phyloP scores from a whole-genome alignment of 1,140 invertebrate genomes.

The Macrostomum lignano region DNA sequence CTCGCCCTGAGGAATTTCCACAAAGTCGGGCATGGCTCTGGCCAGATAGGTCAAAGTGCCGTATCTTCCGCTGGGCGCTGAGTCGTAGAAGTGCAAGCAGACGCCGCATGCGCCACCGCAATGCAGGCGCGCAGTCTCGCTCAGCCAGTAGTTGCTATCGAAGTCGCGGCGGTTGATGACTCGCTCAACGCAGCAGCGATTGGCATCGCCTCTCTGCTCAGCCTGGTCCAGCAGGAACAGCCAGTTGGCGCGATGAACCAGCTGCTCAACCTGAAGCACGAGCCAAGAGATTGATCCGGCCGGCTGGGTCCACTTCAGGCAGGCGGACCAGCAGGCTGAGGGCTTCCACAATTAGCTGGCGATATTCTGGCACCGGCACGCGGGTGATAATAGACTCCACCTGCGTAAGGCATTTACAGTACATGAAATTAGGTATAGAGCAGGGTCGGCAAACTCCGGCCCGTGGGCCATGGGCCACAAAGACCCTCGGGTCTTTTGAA shows the following conservation, averaged over 20 bases:
- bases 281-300: slow-evolving; percentile 38
- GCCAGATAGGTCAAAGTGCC: slow-evolving; percentile 93
- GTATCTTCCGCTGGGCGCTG: slow-evolving; percentile 73
- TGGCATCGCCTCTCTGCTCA: neutral
- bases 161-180: neutral
- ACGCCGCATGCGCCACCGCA: slow-evolving; percentile 73
- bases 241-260: slow-evolving; percentile 71
- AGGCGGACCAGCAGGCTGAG: slow-evolving; percentile 74
- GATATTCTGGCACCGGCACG: slow-evolving; percentile 86
- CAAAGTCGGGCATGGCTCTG: slow-evolving; percentile 37
- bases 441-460: too few species aligned
- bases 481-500: too few species aligned
- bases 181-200: neutral
- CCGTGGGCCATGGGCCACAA: too few species aligned
- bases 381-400: slow-evolving; percentile 87
- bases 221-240: slow-evolving; percentile 82
- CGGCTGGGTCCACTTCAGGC: slow-evolving; percentile 36
- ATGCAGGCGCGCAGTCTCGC: too few species aligned
- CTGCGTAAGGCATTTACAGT: too few species aligned
- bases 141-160: neutral
- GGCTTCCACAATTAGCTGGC: slow-evolving; percentile 84
- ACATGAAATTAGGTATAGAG: too few species aligned
- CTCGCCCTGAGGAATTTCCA: too few species aligned
- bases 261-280: slow-evolving; percentile 51
- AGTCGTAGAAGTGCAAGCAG: slow-evolving; percentile 87